A percentile compares a stretch with the other conserved stretches of the same genome.
phyloP scores from a whole-genome alignment of 2,888 invertebrate species.

The Theodoxus fluviatilis region DNA sequence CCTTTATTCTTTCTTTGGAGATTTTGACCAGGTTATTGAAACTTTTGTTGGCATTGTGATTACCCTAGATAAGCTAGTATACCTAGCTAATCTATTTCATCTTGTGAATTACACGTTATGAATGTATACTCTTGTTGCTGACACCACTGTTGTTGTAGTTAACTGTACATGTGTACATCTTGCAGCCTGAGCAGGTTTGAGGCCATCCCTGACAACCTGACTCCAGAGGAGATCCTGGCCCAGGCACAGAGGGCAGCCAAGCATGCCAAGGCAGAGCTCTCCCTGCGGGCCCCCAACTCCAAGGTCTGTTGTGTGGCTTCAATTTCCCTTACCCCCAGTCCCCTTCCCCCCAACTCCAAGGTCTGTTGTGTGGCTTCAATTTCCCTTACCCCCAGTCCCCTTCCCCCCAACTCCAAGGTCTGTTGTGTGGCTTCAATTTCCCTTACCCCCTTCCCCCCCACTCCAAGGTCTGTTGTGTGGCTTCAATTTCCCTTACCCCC shows the following conservation, averaged over 20 bases:
- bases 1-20: too few relatives aligned
- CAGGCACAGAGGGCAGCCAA: constrained; percentile 78
- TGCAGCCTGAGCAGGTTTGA: constrained; percentile 71
- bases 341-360: too few relatives aligned
- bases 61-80: too few relatives aligned
- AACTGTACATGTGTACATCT: not conserved
- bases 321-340: not conserved
- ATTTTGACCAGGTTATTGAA: too few relatives aligned
- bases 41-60: too few relatives aligned
- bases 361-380: not conserved
- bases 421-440: too few relatives aligned
- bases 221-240: constrained; percentile 76
- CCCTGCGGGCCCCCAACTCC: constrained; percentile 68
- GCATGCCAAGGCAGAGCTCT: constrained; percentile 74
- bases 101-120: not conserved
- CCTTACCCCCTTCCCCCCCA: too few relatives aligned
- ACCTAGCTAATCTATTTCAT: not conserved
- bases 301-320: constrained; percentile 60
- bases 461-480: too few relatives aligned
- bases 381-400: too few relatives aligned
- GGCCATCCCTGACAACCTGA: constrained; percentile 76
- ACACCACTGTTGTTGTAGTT: not conserved
- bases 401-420: too few relatives aligned
- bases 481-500: too few relatives aligned
- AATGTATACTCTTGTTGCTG: not conserved